A percentile compares a stretch with the other conserved stretches of the same genome.
phyloP scores from a whole-genome alignment of 2,797 vertebrate genomes.

The Apodemus agrarius region DNA sequence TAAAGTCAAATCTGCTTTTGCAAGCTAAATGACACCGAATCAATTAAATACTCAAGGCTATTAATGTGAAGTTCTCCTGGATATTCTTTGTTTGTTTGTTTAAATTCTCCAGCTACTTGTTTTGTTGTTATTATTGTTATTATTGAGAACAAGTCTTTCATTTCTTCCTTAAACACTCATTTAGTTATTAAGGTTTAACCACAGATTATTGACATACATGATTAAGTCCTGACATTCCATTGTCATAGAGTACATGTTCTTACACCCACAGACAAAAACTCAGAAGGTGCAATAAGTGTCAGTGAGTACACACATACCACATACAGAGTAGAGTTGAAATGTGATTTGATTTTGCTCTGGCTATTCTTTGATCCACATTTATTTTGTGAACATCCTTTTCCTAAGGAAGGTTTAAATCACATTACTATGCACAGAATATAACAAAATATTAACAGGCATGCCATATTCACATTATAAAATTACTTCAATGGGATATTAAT shows the following conservation, averaged over 20 bases:
- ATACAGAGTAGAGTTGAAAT: slow-evolving; percentile 62
- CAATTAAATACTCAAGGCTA: slow-evolving; percentile 79
- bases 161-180: slow-evolving; percentile 71
- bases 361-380: slow-evolving; percentile 29
- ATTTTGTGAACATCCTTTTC: slow-evolving; percentile 41
- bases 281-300: slow-evolving; percentile 33
- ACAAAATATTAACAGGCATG: slow-evolving; percentile 66
- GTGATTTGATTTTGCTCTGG: slow-evolving; percentile 46
- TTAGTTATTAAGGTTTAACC: slow-evolving; percentile 71
- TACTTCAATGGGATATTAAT: slow-evolving; percentile 70
- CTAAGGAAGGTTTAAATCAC: slow-evolving; percentile 50
- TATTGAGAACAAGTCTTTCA: too few relatives aligned
- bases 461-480: slow-evolving; percentile 80
- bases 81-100: slow-evolving; percentile 65
- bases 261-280: slow-evolving; percentile 52
- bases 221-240: slow-evolving; percentile 29
- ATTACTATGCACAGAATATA: slow-evolving; percentile 71
- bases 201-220: slow-evolving; percentile 58
- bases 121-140: too few relatives aligned
- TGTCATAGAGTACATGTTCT: slow-evolving; percentile 41
- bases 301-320: slow-evolving; percentile 64
- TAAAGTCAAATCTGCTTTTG: slow-evolving; percentile 84
- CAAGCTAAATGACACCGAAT: slow-evolving; percentile 83
- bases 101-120: slow-evolving; percentile 81
- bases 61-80: slow-evolving; percentile 82